phyloP scores from a whole-genome alignment of 1,140 invertebrate genomes.

The Glossosoma conforme region DNA sequence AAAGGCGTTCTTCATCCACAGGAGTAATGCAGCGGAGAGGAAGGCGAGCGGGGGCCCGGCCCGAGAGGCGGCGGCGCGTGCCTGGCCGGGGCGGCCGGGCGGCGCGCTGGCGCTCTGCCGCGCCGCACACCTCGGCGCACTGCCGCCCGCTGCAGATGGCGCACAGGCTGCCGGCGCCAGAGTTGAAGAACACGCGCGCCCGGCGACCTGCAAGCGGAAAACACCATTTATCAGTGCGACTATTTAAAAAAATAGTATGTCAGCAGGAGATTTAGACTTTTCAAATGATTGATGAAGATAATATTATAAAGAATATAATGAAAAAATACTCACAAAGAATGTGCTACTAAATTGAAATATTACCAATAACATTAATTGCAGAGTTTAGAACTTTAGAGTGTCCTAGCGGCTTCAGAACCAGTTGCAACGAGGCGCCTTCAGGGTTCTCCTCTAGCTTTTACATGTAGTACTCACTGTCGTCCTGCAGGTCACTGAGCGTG shows the following conservation, averaged over 20 bases:
- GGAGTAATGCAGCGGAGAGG: not conserved
- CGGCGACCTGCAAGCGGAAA: slow-evolving; percentile 38
- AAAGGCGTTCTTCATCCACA: too few species aligned
- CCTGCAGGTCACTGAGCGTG: slow-evolving; percentile 41
- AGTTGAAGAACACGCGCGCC: slow-evolving; percentile 43
- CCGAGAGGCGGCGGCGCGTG: not conserved
- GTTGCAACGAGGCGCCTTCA: not conserved
- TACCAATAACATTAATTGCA: not conserved
- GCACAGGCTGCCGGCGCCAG: slow-evolving; percentile 35
- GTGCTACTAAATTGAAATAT: not conserved
- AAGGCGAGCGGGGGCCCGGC: slow-evolving; percentile 32
- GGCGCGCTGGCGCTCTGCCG: slow-evolving; percentile 34
- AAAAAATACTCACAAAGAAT: not conserved
- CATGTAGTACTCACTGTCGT: slow-evolving; percentile 39
- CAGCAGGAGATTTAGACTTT: not conserved
- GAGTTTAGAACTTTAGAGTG: not conserved
- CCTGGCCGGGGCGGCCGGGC: slow-evolving; percentile 8
- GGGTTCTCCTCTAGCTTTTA: not conserved
- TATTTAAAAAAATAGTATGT: not conserved
- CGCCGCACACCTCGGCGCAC: slow-evolving; percentile 39
- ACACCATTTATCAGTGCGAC: not conserved
- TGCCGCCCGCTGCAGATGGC: slow-evolving; percentile 41
- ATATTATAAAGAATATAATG: not conserved
- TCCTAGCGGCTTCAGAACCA: not conserved
- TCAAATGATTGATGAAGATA: not conserved